Base-by-base conservation (phyloP, 1,140 invertebrate genomes). In the Elysia chlorotica region DNA sequence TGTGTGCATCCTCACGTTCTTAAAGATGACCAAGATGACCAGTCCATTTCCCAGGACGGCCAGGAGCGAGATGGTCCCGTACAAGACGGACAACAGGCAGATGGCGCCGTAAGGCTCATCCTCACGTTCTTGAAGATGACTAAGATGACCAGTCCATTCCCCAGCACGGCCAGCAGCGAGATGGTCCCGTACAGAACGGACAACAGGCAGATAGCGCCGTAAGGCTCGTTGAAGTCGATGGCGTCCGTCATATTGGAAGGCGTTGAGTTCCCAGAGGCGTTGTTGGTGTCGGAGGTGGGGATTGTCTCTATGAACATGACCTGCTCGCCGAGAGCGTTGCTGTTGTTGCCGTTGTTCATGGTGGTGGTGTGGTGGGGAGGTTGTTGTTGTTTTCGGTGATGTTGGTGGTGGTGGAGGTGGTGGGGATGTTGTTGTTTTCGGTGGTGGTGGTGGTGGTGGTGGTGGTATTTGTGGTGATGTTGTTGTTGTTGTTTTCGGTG, bases 91-190 rank as follows among this genome's bases (percentile, higher is more conserved):
- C 23, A 96, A 87, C 14, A 96, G 80, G 0, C 91, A 89, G 67
- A 95, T 91, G 66, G 95, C 88, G 19, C 91, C 91, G 0, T 90
- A 88, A 0, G 94, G 92, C 0, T 94, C 93, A 31, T 93, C 90
- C 85, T 94, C 94, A 0, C 77, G 62, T 10, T 71, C 57, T 81
- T 82, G 33, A 91, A 90, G 2, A 95, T 92, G 41, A 95, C 92
- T 91, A 92, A 93, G 80, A 95, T 93, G 10, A 95, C 93, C 5
- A 95, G 87, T 6, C 90, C 91, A 85, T 95, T 95, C 1, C 94
- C 94, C 4, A 93, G 89, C 3, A 95, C 92, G 0, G 94, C 92
- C 53, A 95, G 82, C 0, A 84, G 88, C 28, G 93, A 94, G 81
- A 95, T 95, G 36, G 90, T 90, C 5, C 94, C 94, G 81, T 96